A percentile compares a stretch with the other conserved stretches of the same genome.
These are phyloP conservation scores for Protobothrops flavoviridis DNA, from an alignment of 2,113 vertebrate genomes.

Conservation along the genomic window DNA sequence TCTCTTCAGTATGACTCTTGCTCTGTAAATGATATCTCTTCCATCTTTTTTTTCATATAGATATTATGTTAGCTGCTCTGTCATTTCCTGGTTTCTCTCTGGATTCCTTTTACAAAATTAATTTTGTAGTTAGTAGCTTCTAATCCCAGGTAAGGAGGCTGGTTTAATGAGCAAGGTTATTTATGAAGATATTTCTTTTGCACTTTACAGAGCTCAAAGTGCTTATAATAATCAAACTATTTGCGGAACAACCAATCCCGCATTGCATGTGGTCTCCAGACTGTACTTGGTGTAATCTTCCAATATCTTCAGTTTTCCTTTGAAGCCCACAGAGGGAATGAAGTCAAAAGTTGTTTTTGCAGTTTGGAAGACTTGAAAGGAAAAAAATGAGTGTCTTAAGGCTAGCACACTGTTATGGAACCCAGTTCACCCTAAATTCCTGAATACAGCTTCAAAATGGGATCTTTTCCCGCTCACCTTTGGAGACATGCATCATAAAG, in stretches of 20 bases:
- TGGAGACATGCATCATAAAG: background rate
- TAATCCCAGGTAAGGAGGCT: background rate
- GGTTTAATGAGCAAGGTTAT: background rate
- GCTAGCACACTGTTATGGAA: background rate
- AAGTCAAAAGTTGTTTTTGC: background rate
- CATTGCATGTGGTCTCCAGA: background rate
- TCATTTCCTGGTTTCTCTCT: background rate
- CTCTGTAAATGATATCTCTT: background rate
- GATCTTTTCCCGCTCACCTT: background rate
- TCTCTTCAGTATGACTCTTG: background rate
- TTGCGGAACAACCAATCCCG: background rate
- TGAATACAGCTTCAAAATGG: background rate
- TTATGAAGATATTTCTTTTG: background rate
- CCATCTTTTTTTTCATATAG: background rate
- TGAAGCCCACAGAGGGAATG: background rate
- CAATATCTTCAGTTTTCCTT: background rate
- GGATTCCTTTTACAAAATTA: background rate
- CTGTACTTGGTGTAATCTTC: background rate
- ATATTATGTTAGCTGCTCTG: background rate
- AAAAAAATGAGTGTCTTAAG: background rate
- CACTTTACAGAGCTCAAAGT: background rate
- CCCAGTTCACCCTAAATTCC: background rate
- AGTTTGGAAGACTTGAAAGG: background rate
- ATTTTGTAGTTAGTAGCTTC: background rate
- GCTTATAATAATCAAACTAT: background rate